phyloP scores from a whole-genome alignment of 2,888 invertebrate species.

The Ormyrus rosae region DNA sequence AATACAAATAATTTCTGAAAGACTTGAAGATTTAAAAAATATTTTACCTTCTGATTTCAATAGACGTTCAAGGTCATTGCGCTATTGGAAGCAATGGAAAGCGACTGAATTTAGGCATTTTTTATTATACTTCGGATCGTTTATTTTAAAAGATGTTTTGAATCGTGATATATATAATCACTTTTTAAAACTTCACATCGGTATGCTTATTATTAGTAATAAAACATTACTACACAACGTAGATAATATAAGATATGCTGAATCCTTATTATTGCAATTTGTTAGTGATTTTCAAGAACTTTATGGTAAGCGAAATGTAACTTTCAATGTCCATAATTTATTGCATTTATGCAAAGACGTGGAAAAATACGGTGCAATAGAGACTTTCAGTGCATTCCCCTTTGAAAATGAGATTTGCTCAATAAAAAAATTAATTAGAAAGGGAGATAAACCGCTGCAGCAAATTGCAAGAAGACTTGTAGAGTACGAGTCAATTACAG shows the following conservation, averaged over 20 bases:
- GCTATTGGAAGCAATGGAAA: too few relatives aligned
- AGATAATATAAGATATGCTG: not conserved
- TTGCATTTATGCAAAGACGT: not conserved
- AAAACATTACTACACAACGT: not conserved
- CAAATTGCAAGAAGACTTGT: not conserved
- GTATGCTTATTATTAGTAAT: not conserved
- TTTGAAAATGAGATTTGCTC: not conserved
- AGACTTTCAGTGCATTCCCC: not conserved
- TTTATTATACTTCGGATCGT: too few relatives aligned
- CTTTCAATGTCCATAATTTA: not conserved
- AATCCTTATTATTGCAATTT: not conserved
- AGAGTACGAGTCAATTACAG: not conserved
- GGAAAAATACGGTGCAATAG: not conserved
- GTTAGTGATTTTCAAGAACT: not conserved
- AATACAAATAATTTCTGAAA: too few relatives aligned
- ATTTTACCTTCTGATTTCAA: too few relatives aligned
- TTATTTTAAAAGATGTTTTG: too few relatives aligned
- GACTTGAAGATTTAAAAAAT: too few relatives aligned
- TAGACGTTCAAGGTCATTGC: too few relatives aligned
- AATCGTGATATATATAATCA: not conserved
- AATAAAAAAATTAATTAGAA: constrained; percentile 6
- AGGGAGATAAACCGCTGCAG: not conserved
- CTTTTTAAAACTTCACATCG: not conserved
- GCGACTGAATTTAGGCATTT: too few relatives aligned
- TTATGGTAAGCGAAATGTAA: not conserved